Percentiles rank a stretch among this genome's conserved stretches.
phyloP scores from a whole-genome alignment of 2,888 invertebrate genomes.

The Sphecodes monilicornis region DNA sequence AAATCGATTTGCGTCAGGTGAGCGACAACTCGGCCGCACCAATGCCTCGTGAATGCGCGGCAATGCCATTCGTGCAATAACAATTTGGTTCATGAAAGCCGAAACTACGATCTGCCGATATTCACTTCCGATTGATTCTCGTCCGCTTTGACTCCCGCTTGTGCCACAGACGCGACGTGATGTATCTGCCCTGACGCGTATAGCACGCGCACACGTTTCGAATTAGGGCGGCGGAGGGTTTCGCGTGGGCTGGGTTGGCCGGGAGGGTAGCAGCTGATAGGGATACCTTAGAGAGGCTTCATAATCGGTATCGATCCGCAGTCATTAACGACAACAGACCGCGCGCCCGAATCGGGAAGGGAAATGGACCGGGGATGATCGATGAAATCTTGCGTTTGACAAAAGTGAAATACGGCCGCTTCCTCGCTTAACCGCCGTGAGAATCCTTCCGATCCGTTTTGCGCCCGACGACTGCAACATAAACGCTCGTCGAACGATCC shows the following conservation, averaged over 20 bases:
- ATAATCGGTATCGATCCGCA: constrained; percentile 54
- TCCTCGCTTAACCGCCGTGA: not conserved
- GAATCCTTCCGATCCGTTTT: not conserved
- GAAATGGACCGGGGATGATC: constrained; percentile 33
- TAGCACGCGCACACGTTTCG: constrained; percentile 20
- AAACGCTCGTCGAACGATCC: not conserved
- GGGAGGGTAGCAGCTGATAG: constrained; percentile 11
- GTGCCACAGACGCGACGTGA: not conserved
- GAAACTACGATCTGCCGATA: constrained; percentile 19
- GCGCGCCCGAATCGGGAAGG: not conserved
- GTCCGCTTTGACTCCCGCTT: not conserved
- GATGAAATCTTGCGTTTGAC: constrained; percentile 18
- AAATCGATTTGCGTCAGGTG: constrained; percentile 17
- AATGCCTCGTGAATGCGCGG: constrained; percentile 14
- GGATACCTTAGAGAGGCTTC: constrained; percentile 25
- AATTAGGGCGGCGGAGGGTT: not conserved
- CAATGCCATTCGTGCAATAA: constrained; percentile 47
- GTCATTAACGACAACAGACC: constrained; percentile 23
- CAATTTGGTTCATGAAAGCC: constrained; percentile 47
- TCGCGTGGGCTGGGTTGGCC: not conserved
- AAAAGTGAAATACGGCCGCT: constrained; percentile 1
- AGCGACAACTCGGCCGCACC: not conserved
- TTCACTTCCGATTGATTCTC: constrained; percentile 43
- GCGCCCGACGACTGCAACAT: not conserved
- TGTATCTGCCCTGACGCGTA: not conserved